Percentiles rank a stretch among this genome's conserved stretches.
Conservation (phyloP, 2,888 invertebrate species). For the Eudemis profundana region DNA sequence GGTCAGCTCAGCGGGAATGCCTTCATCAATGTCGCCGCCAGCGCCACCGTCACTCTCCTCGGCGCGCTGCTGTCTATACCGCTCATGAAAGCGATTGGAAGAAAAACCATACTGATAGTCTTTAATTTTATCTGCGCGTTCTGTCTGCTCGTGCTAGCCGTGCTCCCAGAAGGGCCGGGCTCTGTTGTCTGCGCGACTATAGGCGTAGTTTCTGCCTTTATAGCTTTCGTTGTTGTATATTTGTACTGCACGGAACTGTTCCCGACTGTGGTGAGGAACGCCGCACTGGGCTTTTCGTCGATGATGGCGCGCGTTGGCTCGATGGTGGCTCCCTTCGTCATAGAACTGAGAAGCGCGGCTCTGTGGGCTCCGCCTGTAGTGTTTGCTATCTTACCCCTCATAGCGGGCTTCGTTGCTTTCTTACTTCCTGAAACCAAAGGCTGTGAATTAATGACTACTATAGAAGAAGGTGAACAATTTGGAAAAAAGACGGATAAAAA, state of each 20-base stretch:
- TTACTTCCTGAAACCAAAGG: slow-evolving; percentile 92
- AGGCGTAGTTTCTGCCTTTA: slow-evolving; percentile 92
- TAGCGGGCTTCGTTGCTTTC: slow-evolving; percentile 82
- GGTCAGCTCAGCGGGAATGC: slow-evolving; percentile 92
- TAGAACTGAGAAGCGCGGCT: slow-evolving; percentile 81
- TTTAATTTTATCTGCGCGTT: slow-evolving; percentile 86
- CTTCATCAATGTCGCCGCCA: slow-evolving; percentile 92
- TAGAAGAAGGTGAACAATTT: slow-evolving; percentile 90
- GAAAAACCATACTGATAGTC: slow-evolving; percentile 87
- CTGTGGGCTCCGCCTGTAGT: slow-evolving; percentile 88
- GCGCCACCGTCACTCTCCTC: slow-evolving; percentile 86
- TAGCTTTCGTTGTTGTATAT: slow-evolving; percentile 94
- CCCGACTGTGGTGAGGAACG: slow-evolving; percentile 94
- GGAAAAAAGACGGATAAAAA: slow-evolving; percentile 59
- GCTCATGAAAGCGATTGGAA: slow-evolving; percentile 87
- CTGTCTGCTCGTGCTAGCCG: slow-evolving; percentile 86
- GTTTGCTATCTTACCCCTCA: slow-evolving; percentile 89
- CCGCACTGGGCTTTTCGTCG: slow-evolving; percentile 95
- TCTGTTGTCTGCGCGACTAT: slow-evolving; percentile 88
- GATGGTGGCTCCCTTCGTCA: slow-evolving; percentile 93
- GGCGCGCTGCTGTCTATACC: slow-evolving; percentile 87
- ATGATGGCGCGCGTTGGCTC: slow-evolving; percentile 95
- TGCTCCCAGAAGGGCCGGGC: slow-evolving; percentile 73
- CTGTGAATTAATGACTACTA: slow-evolving; percentile 90
- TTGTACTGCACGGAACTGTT: slow-evolving; percentile 94